Evolutionary conservation across 1,140 invertebrate species (phyloP).

Genomic region (Drosophila bocqueti): DNA sequence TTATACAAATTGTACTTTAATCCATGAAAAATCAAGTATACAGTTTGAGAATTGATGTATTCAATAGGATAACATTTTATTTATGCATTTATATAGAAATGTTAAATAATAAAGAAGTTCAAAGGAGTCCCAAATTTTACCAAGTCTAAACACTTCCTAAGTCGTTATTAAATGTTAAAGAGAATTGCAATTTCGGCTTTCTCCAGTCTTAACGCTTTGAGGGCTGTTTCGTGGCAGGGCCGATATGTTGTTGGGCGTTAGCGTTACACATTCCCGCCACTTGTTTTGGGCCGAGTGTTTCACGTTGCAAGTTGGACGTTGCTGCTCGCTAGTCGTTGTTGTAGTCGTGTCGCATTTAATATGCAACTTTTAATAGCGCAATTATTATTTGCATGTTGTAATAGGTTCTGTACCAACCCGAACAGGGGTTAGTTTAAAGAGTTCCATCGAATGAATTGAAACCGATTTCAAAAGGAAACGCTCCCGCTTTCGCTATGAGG

Average conservation of each 20-base stretch:
- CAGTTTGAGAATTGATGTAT: neutral
- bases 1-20: neutral
- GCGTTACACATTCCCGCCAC: slow-evolving; percentile 64
- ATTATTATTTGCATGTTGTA: slow-evolving; percentile 83
- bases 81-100: too few relatives aligned
- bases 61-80: neutral
- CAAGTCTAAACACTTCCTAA: too few relatives aligned
- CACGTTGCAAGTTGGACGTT: slow-evolving; percentile 21
- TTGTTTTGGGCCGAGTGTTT: slow-evolving; percentile 47
- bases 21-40: neutral
- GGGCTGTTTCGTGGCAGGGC: slow-evolving; percentile 22
- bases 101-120: neutral
- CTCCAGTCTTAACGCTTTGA: neutral
- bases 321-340: slow-evolving; percentile 36
- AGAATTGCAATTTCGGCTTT: slow-evolving; percentile 14
- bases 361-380: slow-evolving; percentile 82
- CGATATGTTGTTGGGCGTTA: slow-evolving; percentile 42
- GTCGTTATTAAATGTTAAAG: neutral
- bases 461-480: slow-evolving; percentile 1
- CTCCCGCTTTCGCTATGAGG: neutral
- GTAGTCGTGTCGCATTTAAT: slow-evolving; percentile 77
- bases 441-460: slow-evolving; percentile 23
- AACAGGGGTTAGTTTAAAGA: slow-evolving; percentile 19
- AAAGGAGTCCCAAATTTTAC: too few relatives aligned
- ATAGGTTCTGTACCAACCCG: slow-evolving; percentile 42